These are phyloP conservation scores for Diloba caeruleocephala DNA, from an alignment of 2,888 invertebrate genomes.

Conservation along the genomic window DNA sequence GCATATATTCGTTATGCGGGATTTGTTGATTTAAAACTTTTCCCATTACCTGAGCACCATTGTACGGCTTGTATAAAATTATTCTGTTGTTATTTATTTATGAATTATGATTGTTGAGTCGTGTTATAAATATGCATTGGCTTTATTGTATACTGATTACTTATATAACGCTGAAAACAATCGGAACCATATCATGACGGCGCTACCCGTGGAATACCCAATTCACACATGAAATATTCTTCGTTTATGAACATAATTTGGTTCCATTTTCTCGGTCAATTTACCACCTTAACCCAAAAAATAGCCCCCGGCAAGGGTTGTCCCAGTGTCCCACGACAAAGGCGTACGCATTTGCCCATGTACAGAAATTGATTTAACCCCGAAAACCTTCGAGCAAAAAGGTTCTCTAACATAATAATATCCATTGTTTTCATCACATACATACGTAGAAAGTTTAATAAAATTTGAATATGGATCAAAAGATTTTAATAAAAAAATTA, in stretches of 20 bases:
- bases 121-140: slow-evolving; percentile 37
- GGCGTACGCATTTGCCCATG: slow-evolving; percentile 33
- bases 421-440: slow-evolving; percentile 28
- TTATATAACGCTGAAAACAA: not conserved
- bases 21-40: slow-evolving; percentile 66
- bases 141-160: slow-evolving; percentile 30
- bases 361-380: slow-evolving; percentile 38
- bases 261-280: slow-evolving; percentile 55
- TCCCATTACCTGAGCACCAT: slow-evolving; percentile 57
- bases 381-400: slow-evolving; percentile 32
- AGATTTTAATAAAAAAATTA: not conserved
- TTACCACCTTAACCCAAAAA: slow-evolving; percentile 54
- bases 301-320: slow-evolving; percentile 56
- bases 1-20: slow-evolving; percentile 41
- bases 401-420: slow-evolving; percentile 21
- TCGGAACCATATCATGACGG: slow-evolving; percentile 1
- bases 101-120: slow-evolving; percentile 9
- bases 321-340: slow-evolving; percentile 59
- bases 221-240: slow-evolving; percentile 17
- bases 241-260: slow-evolving; percentile 37
- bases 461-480: slow-evolving; percentile 16
- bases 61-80: slow-evolving; percentile 47
- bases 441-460: slow-evolving; percentile 10
- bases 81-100: slow-evolving; percentile 48
- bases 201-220: not conserved